Evolutionary conservation across 2,113 vertebrate species (phyloP), one percentile per base, ranked within the genome.

Genomic region (Mesoclemmys tuberculata): DNA sequence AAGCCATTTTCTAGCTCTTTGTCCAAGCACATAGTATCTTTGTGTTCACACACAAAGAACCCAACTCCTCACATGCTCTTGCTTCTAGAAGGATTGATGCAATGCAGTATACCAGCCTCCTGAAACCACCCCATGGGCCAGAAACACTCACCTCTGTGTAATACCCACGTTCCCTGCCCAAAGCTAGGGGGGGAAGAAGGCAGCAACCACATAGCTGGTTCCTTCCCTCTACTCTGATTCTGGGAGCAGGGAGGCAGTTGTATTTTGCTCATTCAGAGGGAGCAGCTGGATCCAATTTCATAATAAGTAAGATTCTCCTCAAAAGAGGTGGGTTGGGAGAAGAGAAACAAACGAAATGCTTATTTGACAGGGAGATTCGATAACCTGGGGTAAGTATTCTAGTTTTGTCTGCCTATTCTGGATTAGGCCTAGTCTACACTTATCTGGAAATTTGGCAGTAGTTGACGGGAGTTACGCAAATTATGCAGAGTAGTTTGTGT

Each of bases 291-390:
- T 24, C 49, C 27, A 46, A 1, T 89, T 77, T 13, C 31, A 13
- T 0, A 0, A 31, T 5, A 21, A 24, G 71, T 5, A 75, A 75
- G 41, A 58, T 26, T 5, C 24, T 24, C 21, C 38, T 26, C 38
- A 44, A 41, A 27, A 75, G 38, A 44, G 11, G 6, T 41, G 38
- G 71, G 22, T 26, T 26, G 71, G 24, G 38, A 44, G 71, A 75
- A 26, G 21, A 75, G 24, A 21, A 74, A 22, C 21, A 71, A 35
- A 10, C n/a, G 38, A 38, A 41, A 26, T 75, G 71, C 10, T 68
- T 44, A 13, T 9, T 75, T 26, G 38, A 44, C 24, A 41, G 71
- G 24, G 71, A 18, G 41, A 14, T 22, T 44, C 71, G 6, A 13
- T 75, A 44, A 5, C 10, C 5, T 44, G 38, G 5, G 24, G 11